Percentiles rank a stretch among this genome's conserved stretches.
phyloP scores from a whole-genome alignment of 2,113 vertebrate species.

The Hydropotes inermis region DNA sequence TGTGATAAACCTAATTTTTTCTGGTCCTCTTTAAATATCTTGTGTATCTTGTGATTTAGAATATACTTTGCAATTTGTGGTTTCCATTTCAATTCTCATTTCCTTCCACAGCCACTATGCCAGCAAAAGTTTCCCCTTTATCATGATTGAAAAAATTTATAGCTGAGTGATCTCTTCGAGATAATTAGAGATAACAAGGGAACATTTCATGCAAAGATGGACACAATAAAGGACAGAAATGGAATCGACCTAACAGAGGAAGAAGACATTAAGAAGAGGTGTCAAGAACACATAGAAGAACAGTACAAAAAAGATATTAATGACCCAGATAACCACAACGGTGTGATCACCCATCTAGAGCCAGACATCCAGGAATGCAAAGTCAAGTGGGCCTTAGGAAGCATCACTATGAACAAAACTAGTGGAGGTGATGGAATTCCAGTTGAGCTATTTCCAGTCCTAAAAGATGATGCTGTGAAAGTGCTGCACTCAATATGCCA shows the following conservation, averaged over 20 bases:
- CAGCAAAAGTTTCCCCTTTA: background rate
- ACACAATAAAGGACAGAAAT: too few relatives aligned
- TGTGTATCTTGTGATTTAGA: background rate
- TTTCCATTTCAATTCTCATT: conserved; percentile 5
- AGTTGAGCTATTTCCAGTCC: background rate
- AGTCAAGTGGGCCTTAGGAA: too few relatives aligned
- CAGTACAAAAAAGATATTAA: too few relatives aligned
- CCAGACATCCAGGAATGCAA: too few relatives aligned
- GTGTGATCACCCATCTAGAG: too few relatives aligned
- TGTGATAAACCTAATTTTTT: background rate
- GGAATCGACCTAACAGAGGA: too few relatives aligned
- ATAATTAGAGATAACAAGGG: background rate
- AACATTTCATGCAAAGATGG: too few relatives aligned
- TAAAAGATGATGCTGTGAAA: background rate
- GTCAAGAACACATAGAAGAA: too few relatives aligned
- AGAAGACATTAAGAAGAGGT: too few relatives aligned
- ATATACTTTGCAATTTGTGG: background rate
- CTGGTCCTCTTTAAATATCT: background rate
- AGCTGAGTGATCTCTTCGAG: background rate
- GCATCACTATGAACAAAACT: too few relatives aligned
- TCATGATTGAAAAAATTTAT: background rate
- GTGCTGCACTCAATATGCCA: background rate
- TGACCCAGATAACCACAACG: too few relatives aligned
- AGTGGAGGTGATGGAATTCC: background rate
- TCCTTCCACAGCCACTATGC: background rate